Percentiles rank a stretch among this genome's conserved stretches.
phyloP scores from a whole-genome alignment of 2,113 vertebrate species.

The Agelaius phoeniceus region DNA sequence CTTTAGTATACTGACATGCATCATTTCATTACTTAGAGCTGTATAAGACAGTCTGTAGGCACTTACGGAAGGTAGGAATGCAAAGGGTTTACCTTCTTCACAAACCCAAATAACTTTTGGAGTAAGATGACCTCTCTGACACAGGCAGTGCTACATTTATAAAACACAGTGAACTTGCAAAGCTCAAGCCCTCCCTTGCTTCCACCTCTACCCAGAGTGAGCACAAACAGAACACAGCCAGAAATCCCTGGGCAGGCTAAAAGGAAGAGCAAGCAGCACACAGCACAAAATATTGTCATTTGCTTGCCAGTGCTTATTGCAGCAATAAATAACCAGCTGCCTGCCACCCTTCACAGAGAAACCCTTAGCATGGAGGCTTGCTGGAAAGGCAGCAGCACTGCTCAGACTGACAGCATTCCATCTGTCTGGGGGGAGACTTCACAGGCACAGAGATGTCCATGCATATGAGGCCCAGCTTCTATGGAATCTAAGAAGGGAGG shows the following conservation, averaged over 20 bases:
- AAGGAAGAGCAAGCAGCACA: background rate
- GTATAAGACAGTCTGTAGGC: background rate
- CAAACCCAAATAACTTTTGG: background rate
- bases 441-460: background rate
- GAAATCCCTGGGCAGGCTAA: background rate
- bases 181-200: background rate
- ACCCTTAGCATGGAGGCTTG: background rate
- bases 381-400: background rate
- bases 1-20: background rate
- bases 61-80: background rate
- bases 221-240: background rate
- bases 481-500: background rate
- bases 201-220: background rate
- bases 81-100: background rate
- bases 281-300: background rate
- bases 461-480: background rate
- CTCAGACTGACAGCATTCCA: background rate
- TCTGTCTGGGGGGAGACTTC: background rate
- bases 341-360: background rate
- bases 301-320: background rate
- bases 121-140: background rate
- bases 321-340: constrained; percentile 9
- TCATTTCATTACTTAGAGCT: background rate
- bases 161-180: background rate
- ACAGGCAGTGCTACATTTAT: background rate